Percentiles rank a stretch among this genome's conserved stretches.
Evolutionary conservation across 1,140 invertebrate species (phyloP).

Genomic region (Ceratina australensis): DNA sequence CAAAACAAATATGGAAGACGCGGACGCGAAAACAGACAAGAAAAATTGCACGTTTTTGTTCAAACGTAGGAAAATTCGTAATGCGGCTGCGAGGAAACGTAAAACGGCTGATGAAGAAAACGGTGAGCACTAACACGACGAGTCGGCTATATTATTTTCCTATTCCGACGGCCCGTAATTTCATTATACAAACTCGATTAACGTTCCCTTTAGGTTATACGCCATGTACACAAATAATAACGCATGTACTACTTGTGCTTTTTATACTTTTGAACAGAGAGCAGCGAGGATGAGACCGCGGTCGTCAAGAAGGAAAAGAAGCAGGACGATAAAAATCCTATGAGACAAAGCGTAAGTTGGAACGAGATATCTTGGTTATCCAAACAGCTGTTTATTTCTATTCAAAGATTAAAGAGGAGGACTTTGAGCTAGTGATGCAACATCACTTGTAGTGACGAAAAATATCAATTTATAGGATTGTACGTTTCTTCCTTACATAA

Average conservation of each 20-base stretch:
- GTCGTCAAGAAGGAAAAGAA: slow-evolving; percentile 80
- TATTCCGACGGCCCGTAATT: slow-evolving; percentile 60
- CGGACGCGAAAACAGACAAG: slow-evolving; percentile 53
- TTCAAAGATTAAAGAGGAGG: too few species aligned
- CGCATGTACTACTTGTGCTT: slow-evolving; percentile 8
- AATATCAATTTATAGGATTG: too few species aligned
- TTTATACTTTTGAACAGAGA: slow-evolving; percentile 63
- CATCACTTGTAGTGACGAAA: too few species aligned
- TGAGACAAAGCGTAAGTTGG: slow-evolving; percentile 80
- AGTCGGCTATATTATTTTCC: slow-evolving; percentile 6
- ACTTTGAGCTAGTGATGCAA: too few species aligned
- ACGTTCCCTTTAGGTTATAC: slow-evolving; percentile 49
- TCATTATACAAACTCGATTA: slow-evolving; percentile 54
- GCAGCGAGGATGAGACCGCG: slow-evolving; percentile 77
- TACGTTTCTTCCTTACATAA: too few species aligned
- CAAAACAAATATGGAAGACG: slow-evolving; percentile 71
- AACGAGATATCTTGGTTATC: not conserved
- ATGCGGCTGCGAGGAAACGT: slow-evolving; percentile 74
- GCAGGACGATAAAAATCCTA: slow-evolving; percentile 80
- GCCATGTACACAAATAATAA: slow-evolving; percentile 13
- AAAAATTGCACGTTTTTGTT: slow-evolving; percentile 75
- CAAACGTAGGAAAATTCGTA: slow-evolving; percentile 77
- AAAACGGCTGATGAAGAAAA: slow-evolving; percentile 57
- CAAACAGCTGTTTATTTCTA: too few species aligned
- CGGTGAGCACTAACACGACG: slow-evolving; percentile 52